These are phyloP conservation scores for Hyaena hyaena DNA, from an alignment of 2,113 vertebrate species.

Conservation along the genomic window DNA sequence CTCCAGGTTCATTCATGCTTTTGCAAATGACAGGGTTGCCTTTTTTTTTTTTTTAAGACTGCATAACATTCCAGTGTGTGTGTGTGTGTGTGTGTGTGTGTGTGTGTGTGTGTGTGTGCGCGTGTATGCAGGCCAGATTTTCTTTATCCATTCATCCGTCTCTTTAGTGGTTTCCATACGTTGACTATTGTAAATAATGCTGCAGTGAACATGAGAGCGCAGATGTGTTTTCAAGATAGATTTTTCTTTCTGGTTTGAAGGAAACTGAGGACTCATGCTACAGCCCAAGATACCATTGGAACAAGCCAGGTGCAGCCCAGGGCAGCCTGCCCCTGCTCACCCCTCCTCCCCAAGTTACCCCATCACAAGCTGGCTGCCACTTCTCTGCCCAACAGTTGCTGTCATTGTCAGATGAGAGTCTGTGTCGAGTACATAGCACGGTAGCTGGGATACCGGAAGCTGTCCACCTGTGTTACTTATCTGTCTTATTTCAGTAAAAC, in stretches of 20 bases:
- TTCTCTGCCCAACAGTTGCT: background rate
- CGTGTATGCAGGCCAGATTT: background rate
- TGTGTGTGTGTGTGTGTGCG: background rate
- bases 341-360: background rate
- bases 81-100: too few relatives aligned
- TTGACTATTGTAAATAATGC: too few relatives aligned
- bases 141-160: background rate
- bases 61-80: background rate
- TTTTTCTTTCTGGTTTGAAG: background rate
- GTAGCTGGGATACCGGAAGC: background rate
- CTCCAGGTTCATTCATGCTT: background rate
- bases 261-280: background rate
- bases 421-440: rapidly evolving
- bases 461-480: background rate
- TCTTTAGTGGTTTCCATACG: background rate
- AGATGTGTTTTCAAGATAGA: background rate
- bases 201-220: rapidly evolving
- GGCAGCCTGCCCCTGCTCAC: too few relatives aligned
- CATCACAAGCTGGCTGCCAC: background rate
- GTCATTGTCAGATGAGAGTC: background rate
- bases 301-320: background rate
- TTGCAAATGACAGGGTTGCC: background rate
- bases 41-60: background rate
- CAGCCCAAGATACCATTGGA: background rate
- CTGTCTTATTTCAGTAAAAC: background rate